Evolutionary conservation across 1,140 invertebrate species (phyloP).

Genomic region (Trichonephila clavipes): DNA sequence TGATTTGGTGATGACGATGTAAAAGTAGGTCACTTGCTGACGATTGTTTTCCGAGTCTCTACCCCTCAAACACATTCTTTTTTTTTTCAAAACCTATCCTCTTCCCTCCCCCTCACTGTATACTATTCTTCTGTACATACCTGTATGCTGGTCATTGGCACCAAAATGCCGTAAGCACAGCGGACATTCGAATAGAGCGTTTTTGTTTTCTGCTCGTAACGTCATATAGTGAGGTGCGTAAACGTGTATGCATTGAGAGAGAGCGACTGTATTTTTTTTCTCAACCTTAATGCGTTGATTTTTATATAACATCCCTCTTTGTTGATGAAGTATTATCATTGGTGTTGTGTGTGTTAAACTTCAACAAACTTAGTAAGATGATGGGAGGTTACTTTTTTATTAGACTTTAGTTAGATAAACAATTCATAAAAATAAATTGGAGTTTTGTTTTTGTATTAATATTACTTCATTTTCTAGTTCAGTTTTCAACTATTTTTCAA

Average conservation of each 20-base stretch:
- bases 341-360: neutral
- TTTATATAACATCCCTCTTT: no score
- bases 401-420: neutral
- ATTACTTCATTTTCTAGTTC: no score
- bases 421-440: neutral
- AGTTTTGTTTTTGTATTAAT: no score
- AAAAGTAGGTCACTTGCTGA: conserved; percentile 50
- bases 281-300: no score
- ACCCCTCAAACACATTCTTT: neutral
- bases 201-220: conserved; percentile 6
- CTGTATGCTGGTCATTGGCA: conserved; percentile 61
- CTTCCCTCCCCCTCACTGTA: neutral
- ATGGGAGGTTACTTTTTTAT: neutral
- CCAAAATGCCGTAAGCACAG: conserved; percentile 2
- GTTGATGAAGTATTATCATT: neutral
- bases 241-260: no score
- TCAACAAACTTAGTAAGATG: neutral
- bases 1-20: conserved; percentile 38
- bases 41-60: conserved; percentile 61
- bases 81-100: neutral
- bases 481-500: no score
- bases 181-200: conserved; percentile 2
- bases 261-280: neutral
- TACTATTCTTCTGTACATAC: conserved; percentile 35
- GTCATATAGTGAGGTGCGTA: neutral